Base-by-base conservation (phyloP, 2,797 vertebrate species). In the Tauraco hartlaubi region DNA sequence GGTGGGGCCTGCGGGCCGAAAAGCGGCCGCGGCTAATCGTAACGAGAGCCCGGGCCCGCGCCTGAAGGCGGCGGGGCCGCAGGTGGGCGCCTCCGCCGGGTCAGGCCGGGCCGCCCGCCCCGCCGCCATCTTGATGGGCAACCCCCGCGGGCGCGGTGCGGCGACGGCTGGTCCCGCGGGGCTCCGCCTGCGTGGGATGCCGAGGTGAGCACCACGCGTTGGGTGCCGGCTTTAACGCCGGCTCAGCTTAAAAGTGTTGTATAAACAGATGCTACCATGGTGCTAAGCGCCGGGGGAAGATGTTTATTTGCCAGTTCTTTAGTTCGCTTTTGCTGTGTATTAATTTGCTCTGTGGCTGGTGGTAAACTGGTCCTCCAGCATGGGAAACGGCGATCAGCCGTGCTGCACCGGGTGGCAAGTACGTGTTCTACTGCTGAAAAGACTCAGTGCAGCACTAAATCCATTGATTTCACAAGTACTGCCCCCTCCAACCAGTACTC, bases 1-100 rank as follows among this genome's bases (percentile, higher is more conserved):
- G 98, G 98, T 98, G 98, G 98, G 98, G 98, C 98, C 97, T 98
- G 97, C 97, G 98, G 98, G 98, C 98, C 98, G 98, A 99, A 91
- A 98, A 98, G 82, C 92, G 98, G 97, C 96, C 96, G 97, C 98
- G 98, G 98, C 98, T 98, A 98, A 98, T 98, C 98, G 98, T 98
- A 98, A 98, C 95, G 97, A 98, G 98, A 13, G 37, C 7, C 52
- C 8, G 15, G 5, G 61, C 12, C 31, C 4, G 49, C 22, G 22
- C 25, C 35, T 7, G 33, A 23, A 28, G 2, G 73, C 48, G 35
- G 58, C 8, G 23, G 15, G 61, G 28, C 48, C 6, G 25, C 51
- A 58, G 52, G 61, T 46, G 21, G 33, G 10, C 15, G 12, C 25
- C 35, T 33, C 48, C 28, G 62, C 37, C n/a, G 11, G 41, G 20